Conservation (phyloP, 2,888 invertebrate species). For the Selenia dentaria region DNA sequence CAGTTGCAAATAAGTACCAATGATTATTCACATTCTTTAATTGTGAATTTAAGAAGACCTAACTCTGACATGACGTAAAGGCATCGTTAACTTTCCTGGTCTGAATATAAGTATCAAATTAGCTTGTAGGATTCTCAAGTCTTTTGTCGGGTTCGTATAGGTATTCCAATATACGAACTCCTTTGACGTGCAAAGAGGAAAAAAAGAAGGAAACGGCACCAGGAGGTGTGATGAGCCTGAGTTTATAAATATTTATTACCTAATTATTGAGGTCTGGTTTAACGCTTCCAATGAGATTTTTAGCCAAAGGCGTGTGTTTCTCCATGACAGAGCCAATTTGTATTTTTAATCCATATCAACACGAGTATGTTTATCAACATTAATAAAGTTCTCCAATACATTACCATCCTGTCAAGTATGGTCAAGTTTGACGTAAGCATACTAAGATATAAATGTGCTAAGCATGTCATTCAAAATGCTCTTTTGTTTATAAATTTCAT, state of each 20-base stretch:
- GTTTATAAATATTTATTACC: slow-evolving; percentile 82
- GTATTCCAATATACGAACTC: slow-evolving; percentile 39
- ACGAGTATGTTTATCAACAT: slow-evolving; percentile 3
- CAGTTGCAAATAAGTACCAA: slow-evolving; percentile 61
- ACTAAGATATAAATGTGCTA: not conserved
- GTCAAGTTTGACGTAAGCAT: slow-evolving; percentile 5
- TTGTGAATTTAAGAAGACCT: slow-evolving; percentile 22
- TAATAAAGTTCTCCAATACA: slow-evolving; percentile 16
- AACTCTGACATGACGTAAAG: slow-evolving; percentile 11
- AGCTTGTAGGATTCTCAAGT: slow-evolving; percentile 1
- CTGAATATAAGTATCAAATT: slow-evolving; percentile 22
- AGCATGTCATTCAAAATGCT: not conserved
- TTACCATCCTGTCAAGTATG: slow-evolving; percentile 6
- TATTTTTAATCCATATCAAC: slow-evolving; percentile 35
- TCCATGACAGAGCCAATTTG: slow-evolving; percentile 49
- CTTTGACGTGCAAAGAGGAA: slow-evolving; percentile 57
- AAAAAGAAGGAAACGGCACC: slow-evolving; percentile 52
- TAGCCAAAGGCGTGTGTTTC: slow-evolving; percentile 53
- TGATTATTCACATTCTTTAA: slow-evolving; percentile 59
- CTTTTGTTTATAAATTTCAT: slow-evolving; percentile 10
- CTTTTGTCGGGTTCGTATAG: slow-evolving; percentile 23
- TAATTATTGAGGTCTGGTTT: slow-evolving; percentile 68
- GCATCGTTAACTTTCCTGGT: slow-evolving; percentile 30
- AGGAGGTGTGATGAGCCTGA: slow-evolving; percentile 57
- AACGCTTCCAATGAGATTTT: slow-evolving; percentile 60